These are phyloP conservation scores for Uloborus diversus DNA, from an alignment of 1,140 invertebrate genomes.

Conservation along the genomic window DNA sequence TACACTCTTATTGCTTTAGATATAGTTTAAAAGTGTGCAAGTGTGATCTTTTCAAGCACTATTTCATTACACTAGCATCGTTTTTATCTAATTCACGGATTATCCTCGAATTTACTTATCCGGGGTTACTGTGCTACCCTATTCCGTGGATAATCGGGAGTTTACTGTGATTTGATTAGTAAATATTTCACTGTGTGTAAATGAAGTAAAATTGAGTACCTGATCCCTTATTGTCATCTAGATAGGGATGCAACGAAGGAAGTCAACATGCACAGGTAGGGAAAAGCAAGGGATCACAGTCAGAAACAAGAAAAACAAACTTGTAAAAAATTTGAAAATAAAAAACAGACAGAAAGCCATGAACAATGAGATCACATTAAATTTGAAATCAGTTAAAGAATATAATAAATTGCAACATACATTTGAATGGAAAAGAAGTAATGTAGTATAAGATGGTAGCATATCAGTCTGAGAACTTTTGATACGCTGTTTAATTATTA, in stretches of 20 bases:
- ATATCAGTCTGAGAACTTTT: too few species aligned
- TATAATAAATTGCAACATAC: neutral
- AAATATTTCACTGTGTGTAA: constrained; percentile 2
- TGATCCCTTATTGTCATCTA: constrained; percentile 49
- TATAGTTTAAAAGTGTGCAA: too few species aligned
- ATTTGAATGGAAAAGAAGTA: neutral
- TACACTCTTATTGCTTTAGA: too few species aligned
- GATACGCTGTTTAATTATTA: neutral
- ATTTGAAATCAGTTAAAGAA: neutral
- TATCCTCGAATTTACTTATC: too few species aligned
- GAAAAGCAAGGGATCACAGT: constrained; percentile 21
- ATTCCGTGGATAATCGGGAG: neutral
- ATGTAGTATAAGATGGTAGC: too few species aligned
- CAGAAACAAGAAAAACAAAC: constrained; percentile 6
- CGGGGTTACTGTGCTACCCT: too few species aligned
- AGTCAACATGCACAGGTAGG: constrained; percentile 45
- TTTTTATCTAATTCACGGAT: too few species aligned
- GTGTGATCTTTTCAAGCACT: too few species aligned
- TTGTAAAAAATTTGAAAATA: neutral
- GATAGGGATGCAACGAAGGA: constrained; percentile 41
- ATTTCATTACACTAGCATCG: neutral
- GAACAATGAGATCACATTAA: neutral
- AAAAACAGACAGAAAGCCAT: neutral
- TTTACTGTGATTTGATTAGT: neutral
- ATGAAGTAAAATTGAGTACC: constrained; percentile 34